Conservation (phyloP, 1,140 invertebrate species). For the Bathynomus jamesi region DNA sequence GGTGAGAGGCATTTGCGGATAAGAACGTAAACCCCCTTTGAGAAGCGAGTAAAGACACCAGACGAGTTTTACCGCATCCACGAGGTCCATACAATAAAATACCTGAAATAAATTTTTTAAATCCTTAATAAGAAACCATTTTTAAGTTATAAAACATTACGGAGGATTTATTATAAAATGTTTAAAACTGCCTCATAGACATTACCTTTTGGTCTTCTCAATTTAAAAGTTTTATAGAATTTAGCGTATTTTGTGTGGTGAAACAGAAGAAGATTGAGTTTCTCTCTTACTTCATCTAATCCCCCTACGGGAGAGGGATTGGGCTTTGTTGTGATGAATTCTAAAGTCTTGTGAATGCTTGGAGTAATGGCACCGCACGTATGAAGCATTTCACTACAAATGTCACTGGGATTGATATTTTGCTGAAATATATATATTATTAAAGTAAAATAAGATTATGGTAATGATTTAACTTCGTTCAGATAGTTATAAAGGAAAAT, state of each 20-base stretch:
- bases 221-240: neutral
- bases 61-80: slow-evolving; percentile 94
- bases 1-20: slow-evolving; percentile 59
- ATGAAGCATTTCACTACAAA: neutral
- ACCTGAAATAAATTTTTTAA: slow-evolving; percentile 47
- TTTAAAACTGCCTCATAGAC: neutral
- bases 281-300: neutral
- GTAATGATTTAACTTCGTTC: too few relatives aligned
- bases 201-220: neutral
- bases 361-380: neutral
- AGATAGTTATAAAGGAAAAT: too few relatives aligned
- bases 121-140: neutral
- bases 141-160: too few relatives aligned
- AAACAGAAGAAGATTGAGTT: neutral
- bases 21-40: slow-evolving; percentile 90
- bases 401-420: neutral
- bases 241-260: neutral
- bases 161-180: too few relatives aligned
- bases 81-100: slow-evolving; percentile 95
- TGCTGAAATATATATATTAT: too few relatives aligned
- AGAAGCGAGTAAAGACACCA: slow-evolving; percentile 86
- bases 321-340: neutral
- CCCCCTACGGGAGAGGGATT: neutral
- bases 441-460: too few relatives aligned
- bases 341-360: neutral